Conservation (phyloP, 2,797 vertebrate genomes). For the Enteromius anoplus region DNA sequence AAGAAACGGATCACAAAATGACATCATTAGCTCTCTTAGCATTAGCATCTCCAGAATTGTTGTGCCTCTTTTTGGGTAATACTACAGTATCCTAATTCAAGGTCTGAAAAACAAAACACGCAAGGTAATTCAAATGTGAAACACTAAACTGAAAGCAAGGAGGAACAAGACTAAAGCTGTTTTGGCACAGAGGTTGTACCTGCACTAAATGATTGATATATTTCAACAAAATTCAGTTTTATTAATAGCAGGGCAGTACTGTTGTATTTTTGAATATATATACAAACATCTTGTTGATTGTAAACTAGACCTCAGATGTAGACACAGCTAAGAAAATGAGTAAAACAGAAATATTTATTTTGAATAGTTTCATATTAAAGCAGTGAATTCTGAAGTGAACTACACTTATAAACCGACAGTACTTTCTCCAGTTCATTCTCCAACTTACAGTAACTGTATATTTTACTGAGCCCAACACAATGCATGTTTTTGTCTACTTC, state of each 20-base stretch:
- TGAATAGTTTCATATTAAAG: neutral
- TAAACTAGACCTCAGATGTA: neutral
- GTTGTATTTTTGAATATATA: neutral
- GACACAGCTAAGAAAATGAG: neutral
- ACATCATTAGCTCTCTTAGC: neutral
- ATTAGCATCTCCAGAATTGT: neutral
- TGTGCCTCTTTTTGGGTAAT: neutral
- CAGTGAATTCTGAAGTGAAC: neutral
- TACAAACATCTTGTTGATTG: too few species aligned
- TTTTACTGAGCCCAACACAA: neutral
- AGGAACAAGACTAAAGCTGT: neutral
- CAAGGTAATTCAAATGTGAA: neutral
- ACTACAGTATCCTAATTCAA: neutral
- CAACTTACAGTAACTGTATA: neutral
- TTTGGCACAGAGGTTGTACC: neutral
- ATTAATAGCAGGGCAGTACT: neutral
- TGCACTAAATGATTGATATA: neutral
- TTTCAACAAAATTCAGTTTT: neutral
- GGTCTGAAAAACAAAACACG: neutral
- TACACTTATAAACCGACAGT: neutral
- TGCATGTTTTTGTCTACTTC: neutral
- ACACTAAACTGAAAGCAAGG: neutral
- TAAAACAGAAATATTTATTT: neutral
- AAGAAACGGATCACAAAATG: constrained; percentile 26
- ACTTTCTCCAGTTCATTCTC: neutral